Evolutionary conservation across 2,888 invertebrate genomes (phyloP).

Genomic region (Diadegma fenestrale): DNA sequence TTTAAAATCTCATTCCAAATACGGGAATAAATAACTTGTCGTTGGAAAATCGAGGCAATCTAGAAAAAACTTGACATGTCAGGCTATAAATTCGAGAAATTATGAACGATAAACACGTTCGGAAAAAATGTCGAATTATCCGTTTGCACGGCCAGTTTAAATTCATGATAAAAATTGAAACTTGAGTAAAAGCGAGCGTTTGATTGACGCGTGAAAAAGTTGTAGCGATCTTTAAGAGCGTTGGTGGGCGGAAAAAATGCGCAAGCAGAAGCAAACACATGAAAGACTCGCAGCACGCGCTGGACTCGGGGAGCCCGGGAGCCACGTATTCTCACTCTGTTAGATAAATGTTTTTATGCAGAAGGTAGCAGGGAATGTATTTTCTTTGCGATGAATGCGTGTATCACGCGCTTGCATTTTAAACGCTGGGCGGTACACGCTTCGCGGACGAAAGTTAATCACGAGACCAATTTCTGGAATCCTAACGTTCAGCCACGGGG

Average conservation of each 20-base stretch:
- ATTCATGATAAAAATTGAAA: not conserved
- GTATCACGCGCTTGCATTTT: conserved; percentile 40
- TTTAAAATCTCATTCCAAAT: not conserved
- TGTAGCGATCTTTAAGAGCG: conserved; percentile 14
- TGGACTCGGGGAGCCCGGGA: conserved; percentile 34
- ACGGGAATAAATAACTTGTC: not conserved
- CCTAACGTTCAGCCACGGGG: conserved; percentile 34
- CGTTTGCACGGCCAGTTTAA: not conserved
- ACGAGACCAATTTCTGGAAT: conserved; percentile 62
- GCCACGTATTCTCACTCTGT: conserved; percentile 38
- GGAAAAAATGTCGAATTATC: not conserved
- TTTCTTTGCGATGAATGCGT: conserved; percentile 27
- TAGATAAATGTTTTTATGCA: conserved; percentile 45
- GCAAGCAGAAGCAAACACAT: not conserved
- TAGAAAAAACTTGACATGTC: not conserved
- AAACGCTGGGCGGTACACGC: conserved; percentile 20
- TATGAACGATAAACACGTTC: not conserved
- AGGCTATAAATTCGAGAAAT: not conserved
- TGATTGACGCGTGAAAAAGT: conserved; percentile 54
- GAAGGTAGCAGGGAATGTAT: conserved; percentile 16
- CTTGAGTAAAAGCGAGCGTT: conserved; percentile 19
- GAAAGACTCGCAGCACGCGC: conserved; percentile 21
- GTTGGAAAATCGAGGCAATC: not conserved
- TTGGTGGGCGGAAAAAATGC: conserved; percentile 11
- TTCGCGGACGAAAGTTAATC: conserved; percentile 63